Evolutionary conservation across 2,113 vertebrate genomes (phyloP), one percentile per base, ranked within the genome.

Genomic region (Chrysemys picta): DNA sequence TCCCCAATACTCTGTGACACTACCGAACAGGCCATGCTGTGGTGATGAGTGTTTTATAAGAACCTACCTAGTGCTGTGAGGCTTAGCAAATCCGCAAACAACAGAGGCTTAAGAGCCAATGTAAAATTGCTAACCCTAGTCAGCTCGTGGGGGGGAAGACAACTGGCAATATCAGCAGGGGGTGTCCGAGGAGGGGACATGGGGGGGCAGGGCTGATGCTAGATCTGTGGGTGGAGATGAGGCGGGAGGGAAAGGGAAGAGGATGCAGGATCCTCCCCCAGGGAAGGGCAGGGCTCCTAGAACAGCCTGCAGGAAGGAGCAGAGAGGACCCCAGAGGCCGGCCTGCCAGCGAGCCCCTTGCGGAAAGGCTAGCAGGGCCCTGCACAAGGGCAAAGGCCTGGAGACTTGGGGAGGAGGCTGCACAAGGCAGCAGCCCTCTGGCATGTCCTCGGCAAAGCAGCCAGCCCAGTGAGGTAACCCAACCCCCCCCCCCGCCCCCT

Each of bases 391-490:
- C 4, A 0, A 1, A 49, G 49, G 42, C 50, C 57, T 2, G 17
- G 11, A 54, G 12, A 9, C 2, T 7, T 47, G 3, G 10, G 38
- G 16, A 85, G 24, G n/a, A 29, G 6, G 42, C 49, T 17, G 76
- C 89, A 52, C 1, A 1, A 38, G 38, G 78, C 12, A 38, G 49
- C 19, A 42, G 91, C 57, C 27, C 56, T 49, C 25, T 27, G 14
- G 29, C 0, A 0, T n/a, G 4, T 52, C 79, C 47, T 38, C 29
- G 5, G 4, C 22, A 2, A 8, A 47, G 85, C 1, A 1, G 11
- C 24, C 3, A 1, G 22, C 45, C 2, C 2, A 0, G 53, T 4
- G 10, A 29, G 8, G 50, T 0, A 10, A 31, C 57, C 45, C 13
- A 52, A 3, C 25, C 11, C 78, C 84, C 50, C n/a, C n/a, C n/a